Evolutionary conservation across 2,888 invertebrate genomes (phyloP), one percentile per base, ranked within the genome.

Genomic region (Thymelicus sylvestris): DNA sequence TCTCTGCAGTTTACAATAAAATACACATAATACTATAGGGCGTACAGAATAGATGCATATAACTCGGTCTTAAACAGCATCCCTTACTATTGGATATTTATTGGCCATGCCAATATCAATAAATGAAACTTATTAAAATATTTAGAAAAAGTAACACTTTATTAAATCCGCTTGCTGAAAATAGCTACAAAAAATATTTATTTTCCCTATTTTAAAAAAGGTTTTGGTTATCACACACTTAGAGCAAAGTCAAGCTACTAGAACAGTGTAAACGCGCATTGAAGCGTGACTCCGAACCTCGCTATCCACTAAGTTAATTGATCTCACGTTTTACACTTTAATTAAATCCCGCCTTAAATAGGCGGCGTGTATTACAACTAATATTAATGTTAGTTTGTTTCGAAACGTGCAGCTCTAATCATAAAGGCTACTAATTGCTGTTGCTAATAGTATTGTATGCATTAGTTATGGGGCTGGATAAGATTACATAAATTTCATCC

Each of bases 261-360:
- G 57, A 13, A 24, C 6, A 24, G 57, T 31, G 57, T 57, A 24
- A 57, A 57, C 31, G 57, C 31, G 31, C 57, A 6, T 31, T 57
- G 31, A 13, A 31, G 31, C 31, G 57, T 57, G 57, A 57, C 57
- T 57, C 13, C 1, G 57, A 57, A 31, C 13, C 31, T 31, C 24
- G 19, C 31, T 31, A 31, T 57, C 13, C 24, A 4, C 10, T 57
- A 57, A 57, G 31, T 57, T 57, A 57, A 57, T 57, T 57, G 31
- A 31, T 57, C 24, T 31, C 57, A 57, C 57, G 57, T 57, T 57
- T 57, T 57, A 57, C 57, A 57, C 52, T 57, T 57, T 57, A 57
- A 57, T 57, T 57, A 31, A 31, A 31, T 57, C 12, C 52, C 12
- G 12, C 31, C 31, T 31, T 57, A 57, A 57, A 57, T 57, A 57